Percentiles rank a stretch among this genome's conserved stretches.
Conservation (phyloP, 2,113 vertebrate species). For the Rhodinocichla rosea region DNA sequence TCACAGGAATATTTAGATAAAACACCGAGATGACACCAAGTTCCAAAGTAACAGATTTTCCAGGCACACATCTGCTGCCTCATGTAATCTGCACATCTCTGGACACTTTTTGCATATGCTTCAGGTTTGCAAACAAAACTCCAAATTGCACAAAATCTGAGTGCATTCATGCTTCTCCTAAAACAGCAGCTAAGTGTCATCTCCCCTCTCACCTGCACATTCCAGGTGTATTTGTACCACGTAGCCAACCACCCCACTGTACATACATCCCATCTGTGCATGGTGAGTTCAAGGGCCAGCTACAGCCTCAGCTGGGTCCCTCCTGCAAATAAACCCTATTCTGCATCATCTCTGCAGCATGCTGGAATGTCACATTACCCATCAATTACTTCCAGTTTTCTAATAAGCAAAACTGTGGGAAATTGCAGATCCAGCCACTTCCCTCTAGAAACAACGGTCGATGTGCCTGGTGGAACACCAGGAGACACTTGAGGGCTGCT, state of each 20-base stretch:
- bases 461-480: neutral
- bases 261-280: neutral
- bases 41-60: neutral
- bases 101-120: neutral
- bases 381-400: neutral
- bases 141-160: neutral
- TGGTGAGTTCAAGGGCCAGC: neutral
- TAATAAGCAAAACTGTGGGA: neutral
- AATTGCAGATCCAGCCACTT: neutral
- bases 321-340: neutral
- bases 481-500: neutral
- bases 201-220: neutral
- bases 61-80: neutral
- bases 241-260: neutral
- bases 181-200: neutral
- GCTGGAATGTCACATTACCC: neutral
- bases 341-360: neutral
- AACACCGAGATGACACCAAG: neutral
- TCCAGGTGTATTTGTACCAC: neutral
- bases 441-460: neutral
- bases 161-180: neutral
- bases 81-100: neutral
- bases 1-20: neutral
- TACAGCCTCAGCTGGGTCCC: neutral
- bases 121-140: neutral